Conservation (phyloP, 2,113 vertebrate genomes). For the Psilopogon haemacephalus region DNA sequence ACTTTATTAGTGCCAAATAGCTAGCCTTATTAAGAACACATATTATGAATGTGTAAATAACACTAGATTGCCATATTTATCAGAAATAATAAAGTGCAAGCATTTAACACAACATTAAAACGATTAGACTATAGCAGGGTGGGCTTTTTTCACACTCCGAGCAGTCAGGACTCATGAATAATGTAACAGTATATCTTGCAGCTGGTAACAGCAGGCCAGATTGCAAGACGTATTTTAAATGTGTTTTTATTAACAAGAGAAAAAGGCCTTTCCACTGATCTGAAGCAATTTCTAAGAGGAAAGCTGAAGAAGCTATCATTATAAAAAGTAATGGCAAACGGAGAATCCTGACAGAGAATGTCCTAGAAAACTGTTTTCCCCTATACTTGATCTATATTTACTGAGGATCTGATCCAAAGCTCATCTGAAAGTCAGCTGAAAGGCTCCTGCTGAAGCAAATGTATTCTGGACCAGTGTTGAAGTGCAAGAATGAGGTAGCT, state of each 20-base stretch:
- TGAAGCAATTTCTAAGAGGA: slow-evolving; percentile 38
- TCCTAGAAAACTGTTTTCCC: not conserved
- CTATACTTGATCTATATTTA: not conserved
- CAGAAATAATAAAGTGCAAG: slow-evolving; percentile 33
- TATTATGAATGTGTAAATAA: slow-evolving; percentile 51
- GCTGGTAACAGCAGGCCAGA: slow-evolving; percentile 68
- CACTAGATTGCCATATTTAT: slow-evolving; percentile 50
- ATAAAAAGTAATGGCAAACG: slow-evolving; percentile 36
- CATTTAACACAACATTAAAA: slow-evolving; percentile 17
- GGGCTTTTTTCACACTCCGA: not conserved
- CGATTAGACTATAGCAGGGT: not conserved
- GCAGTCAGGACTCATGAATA: slow-evolving; percentile 70
- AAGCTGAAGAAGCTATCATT: not conserved
- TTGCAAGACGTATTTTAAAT: slow-evolving; percentile 57
- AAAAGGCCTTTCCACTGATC: slow-evolving; percentile 49
- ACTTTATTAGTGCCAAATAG: slow-evolving; percentile 22
- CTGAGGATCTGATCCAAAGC: not conserved
- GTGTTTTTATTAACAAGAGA: slow-evolving; percentile 59
- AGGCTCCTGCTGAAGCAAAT: not conserved
- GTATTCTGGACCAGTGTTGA: not conserved
- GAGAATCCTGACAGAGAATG: not conserved
- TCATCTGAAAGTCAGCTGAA: slow-evolving; percentile 24
- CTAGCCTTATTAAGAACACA: slow-evolving; percentile 6
- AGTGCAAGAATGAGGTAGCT: not conserved
- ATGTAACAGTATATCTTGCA: slow-evolving; percentile 65